A percentile compares a stretch with the other conserved stretches of the same genome.
Conservation (phyloP, 2,113 vertebrate species). For the Xiphias gladius region DNA sequence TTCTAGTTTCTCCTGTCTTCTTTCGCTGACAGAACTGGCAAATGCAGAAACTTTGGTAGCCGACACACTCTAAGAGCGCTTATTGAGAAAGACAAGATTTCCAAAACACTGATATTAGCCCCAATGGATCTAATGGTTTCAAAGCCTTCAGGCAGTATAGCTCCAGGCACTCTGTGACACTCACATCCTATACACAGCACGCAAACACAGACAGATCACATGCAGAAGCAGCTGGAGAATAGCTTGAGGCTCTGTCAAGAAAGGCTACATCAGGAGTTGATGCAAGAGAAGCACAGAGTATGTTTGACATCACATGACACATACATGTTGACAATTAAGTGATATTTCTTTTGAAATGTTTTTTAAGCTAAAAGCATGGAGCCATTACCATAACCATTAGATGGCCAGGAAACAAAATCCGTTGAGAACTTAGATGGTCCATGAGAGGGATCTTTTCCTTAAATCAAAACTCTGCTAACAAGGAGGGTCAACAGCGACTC, state of each 20-base stretch:
- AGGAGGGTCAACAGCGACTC: background rate
- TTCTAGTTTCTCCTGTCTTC: background rate
- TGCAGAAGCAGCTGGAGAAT: slow-evolving; percentile 56
- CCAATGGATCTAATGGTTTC: slow-evolving; percentile 55
- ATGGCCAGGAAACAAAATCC: background rate
- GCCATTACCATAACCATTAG: background rate
- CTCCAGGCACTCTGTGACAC: slow-evolving; percentile 65
- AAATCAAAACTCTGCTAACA: background rate
- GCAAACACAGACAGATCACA: slow-evolving; percentile 45
- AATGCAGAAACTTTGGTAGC: slow-evolving; percentile 14
- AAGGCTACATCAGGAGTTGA: slow-evolving; percentile 20
- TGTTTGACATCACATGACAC: slow-evolving; percentile 29
- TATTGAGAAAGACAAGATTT: slow-evolving; percentile 46
- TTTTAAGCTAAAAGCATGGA: slow-evolving; percentile 16
- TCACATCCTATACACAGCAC: slow-evolving; percentile 52
- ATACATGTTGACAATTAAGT: background rate
- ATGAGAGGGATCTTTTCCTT: background rate
- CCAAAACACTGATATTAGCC: slow-evolving; percentile 53
- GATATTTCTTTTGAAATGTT: slow-evolving; percentile 30
- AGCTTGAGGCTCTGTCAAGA: slow-evolving; percentile 48
- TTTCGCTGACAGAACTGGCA: slow-evolving; percentile 6
- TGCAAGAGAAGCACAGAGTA: slow-evolving; percentile 15
- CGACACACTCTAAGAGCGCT: slow-evolving; percentile 10
- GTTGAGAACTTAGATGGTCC: background rate
- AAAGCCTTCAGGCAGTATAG: slow-evolving; percentile 60